Base-by-base conservation (phyloP, 2,888 invertebrate genomes). In the Acrobasis suavella region DNA sequence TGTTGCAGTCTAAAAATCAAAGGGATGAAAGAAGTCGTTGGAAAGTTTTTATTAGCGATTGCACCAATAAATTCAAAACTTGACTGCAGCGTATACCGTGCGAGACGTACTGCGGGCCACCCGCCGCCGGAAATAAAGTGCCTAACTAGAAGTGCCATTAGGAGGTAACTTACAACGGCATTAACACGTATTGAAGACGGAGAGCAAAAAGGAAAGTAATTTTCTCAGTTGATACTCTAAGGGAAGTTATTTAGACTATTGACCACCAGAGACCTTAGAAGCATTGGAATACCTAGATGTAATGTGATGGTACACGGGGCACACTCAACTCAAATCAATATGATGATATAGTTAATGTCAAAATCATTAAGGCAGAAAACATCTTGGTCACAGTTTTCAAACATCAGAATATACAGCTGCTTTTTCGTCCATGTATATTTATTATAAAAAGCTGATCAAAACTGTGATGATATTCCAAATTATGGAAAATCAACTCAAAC, bases 51-150 rank as follows among this genome's bases (percentile, higher is more conserved):
- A 55, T 62, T 42, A 46, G 62, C 63, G 63, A 71, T 69, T 70
- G 64, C 54, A 64, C 58, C 64, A 68, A 70, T 72, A 67, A 69
- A 69, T 67, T 70, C 64, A 50, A 64, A 70, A 68, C 64, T 65
- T 58, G 58, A 64, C 69, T 69, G 68, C 65, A 62, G 60, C 63
- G 61, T 55, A 6, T 15, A 55, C 38, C 15, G 14, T 37, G 32
- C 16, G 55, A 56, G 16, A 56, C 16, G 55, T 17, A 39, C 32
- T n/a, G 16, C 32, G 39, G 16, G 38, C n/a, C 9, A 52, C 22
- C 1, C n/a, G 16, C 16, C 10, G 8, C 16, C 17, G 54, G 64
- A 65, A 72, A 69, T 65, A 56, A 56, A 56, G 56, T 42, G 42
- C 62, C 62, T 63, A 66, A 68, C 65, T 63, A 58, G 60, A 60